Base-by-base conservation (phyloP, 2,797 vertebrate genomes). In the Enoplosus armatus region DNA sequence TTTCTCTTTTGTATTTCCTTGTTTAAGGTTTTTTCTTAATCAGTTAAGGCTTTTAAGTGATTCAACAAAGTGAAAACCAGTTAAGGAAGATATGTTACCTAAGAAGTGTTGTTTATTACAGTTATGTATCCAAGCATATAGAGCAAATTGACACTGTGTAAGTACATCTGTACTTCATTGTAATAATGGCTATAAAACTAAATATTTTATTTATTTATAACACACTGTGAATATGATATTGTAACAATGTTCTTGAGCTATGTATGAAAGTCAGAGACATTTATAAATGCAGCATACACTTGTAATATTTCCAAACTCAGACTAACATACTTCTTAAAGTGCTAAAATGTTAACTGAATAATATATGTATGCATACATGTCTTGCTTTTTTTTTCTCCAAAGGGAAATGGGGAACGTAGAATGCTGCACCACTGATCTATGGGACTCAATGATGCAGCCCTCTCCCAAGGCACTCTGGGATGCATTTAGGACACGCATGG, bases 391-490 rank as follows among this genome's bases (percentile, higher is more conserved):
- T 75, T 53, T 84, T 74, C 71, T 77, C 62, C 26, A 71, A 73
- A 74, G 78, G 71, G 75, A 86, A 87, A 85, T 75, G 77, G 67
- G 72, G 85, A 87, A 70, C n/a, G n/a, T 71, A 79, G 62, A 83
- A 84, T 14, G 72, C 76, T 39, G 64, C 70, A 54, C 63, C 75
- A 70, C 85, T 94, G 93, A 94, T 93, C 86, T 90, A 92, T 92
- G 82, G 86, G 76, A 80, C 75, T 81, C 91, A 91, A 84, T 90
- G 90, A 89, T 90, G 90, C 92, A 80, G 72, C 79, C 61, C 82
- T 88, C 83, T 92, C 93, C 91, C 89, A 90, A 86, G 90, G 91
- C 91, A 91, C 85, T 92, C 86, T 88, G 89, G 83, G 88, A 94
- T 91, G 79, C 90, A 90, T 89, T 92, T 90, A 93, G 86, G 90